Conservation (phyloP, 1,140 invertebrate genomes). For the Eumeta japonica region DNA sequence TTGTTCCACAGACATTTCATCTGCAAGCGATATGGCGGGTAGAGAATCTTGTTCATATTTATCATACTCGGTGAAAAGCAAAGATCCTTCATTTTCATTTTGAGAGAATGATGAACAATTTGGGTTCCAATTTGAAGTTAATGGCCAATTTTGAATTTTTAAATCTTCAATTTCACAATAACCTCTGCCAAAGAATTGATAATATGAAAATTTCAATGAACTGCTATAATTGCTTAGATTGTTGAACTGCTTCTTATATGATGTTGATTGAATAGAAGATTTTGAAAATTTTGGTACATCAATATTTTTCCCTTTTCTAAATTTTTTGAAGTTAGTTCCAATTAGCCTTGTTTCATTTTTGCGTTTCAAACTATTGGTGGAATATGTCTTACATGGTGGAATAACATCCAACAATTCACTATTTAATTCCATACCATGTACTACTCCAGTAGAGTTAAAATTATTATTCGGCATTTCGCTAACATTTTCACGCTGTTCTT, state of each 20-base stretch:
- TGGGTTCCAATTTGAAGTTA: neutral
- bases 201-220: conserved; percentile 42
- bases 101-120: neutral
- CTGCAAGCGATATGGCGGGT: conserved; percentile 26
- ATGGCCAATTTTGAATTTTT: too few species aligned
- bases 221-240: conserved; percentile 30
- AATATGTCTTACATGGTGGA: neutral
- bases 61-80: too few species aligned
- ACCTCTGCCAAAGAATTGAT: too few species aligned
- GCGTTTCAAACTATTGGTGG: conserved; percentile 19
- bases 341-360: conserved; percentile 21
- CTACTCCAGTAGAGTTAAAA: too few species aligned
- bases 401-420: neutral
- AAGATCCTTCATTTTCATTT: neutral
- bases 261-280: conserved; percentile 16
- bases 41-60: neutral
- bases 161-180: conserved; percentile 22
- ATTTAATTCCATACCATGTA: too few species aligned
- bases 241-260: conserved; percentile 33
- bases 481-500: too few species aligned
- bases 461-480: too few species aligned
- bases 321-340: conserved; percentile 25
- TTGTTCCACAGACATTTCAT: conserved; percentile 29
- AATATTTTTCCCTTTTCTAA: conserved; percentile 46
- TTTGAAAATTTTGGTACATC: conserved; percentile 31